Conservation (phyloP, 2,113 vertebrate genomes). For the Cebidichthys violaceus region DNA sequence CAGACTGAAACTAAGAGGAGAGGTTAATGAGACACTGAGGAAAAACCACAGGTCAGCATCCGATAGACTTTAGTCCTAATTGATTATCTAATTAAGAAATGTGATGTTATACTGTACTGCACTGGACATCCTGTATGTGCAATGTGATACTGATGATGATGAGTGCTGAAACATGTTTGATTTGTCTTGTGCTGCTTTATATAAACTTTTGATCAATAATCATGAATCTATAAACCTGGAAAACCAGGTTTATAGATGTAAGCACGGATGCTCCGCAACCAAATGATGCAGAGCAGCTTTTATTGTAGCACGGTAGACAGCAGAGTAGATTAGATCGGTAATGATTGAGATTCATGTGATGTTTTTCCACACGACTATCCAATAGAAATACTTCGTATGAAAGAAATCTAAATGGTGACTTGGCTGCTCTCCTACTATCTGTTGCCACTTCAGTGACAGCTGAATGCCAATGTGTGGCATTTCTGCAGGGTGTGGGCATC, state of each 20-base stretch:
- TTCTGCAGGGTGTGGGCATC: slow-evolving; percentile 26
- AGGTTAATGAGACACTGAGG: not conserved
- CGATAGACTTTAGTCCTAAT: not conserved
- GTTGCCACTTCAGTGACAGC: slow-evolving; percentile 17
- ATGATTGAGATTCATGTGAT: not conserved
- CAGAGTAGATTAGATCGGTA: too few relatives aligned
- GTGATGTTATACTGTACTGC: not conserved
- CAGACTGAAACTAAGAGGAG: slow-evolving; percentile 4
- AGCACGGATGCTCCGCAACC: not conserved
- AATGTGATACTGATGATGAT: slow-evolving; percentile 14
- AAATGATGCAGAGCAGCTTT: not conserved
- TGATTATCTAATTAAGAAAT: slow-evolving; percentile 9
- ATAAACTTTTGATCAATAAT: not conserved
- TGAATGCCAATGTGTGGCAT: slow-evolving; percentile 26
- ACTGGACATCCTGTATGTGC: not conserved
- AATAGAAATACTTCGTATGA: not conserved
- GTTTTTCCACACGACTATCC: not conserved
- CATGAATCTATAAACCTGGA: not conserved
- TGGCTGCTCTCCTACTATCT: not conserved
- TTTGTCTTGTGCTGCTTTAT: not conserved
- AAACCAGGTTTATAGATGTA: not conserved
- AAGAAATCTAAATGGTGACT: not conserved
- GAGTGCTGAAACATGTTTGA: not conserved
- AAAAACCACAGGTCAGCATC: not conserved
- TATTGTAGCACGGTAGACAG: too few relatives aligned